Evolutionary conservation across 2,888 invertebrate genomes (phyloP), one percentile per base, ranked within the genome.

Genomic region (Cephus pygmeus): DNA sequence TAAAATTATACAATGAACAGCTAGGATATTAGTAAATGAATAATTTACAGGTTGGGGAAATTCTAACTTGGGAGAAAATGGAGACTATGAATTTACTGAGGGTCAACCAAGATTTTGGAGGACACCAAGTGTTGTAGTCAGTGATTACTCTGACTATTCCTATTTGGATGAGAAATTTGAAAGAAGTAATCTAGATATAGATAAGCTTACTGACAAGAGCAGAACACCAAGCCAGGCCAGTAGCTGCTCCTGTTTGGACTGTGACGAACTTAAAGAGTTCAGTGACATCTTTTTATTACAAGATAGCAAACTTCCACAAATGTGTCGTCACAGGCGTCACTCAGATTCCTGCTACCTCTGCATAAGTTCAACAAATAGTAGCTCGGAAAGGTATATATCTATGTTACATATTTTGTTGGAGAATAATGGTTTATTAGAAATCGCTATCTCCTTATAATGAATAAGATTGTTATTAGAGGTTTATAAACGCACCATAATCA

Each of bases 61-160:
- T 73, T 77, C 84, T 4, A 87, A 84, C 35, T 69, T 83, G 36
- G 86, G 85, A 15, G 90, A 90, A 74, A 82, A 84, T 34, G 83
- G 79, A 11, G 90, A 91, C 69, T 85, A 84, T 76, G 91, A 90
- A 73, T 83, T 87, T 1, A 86, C 79, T 34, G 90, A 89, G 73
- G 91, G 88, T 34, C 86, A 85, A 75, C 90, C 90, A 0, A 84
- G 94, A 6, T 96, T 95, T 86, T 96, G 96, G 91, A 92, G 97
- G 79, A 96, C 97, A 0, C 97, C 97, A 0, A 97, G 97, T 77
- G 97, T 97, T 73, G 96, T 97, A 4, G 96, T 97, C 71, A 97
- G 96, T 87, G 97, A 97, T 90, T 97, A 97, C 88, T 96, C 96
- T 0, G 97, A 97, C 87, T 96, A 95, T 86, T 91, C 90, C 33